A percentile compares a stretch with the other conserved stretches of the same genome.
Evolutionary conservation across 2,113 vertebrate species (phyloP).

Genomic region (Podarcis raffonei): DNA sequence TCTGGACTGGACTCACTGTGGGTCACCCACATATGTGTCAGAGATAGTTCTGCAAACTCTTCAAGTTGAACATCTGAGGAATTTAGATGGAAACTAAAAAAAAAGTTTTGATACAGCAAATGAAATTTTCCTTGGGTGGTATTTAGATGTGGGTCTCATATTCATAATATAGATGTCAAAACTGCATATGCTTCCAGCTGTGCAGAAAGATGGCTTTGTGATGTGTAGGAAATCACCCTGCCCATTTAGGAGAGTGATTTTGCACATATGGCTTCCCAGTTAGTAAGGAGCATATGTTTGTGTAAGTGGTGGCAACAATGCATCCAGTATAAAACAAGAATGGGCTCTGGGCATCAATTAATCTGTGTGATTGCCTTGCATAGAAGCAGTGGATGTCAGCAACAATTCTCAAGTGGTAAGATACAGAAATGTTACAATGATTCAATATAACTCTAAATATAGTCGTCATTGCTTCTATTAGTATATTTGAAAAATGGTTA

Average conservation of each 20-base stretch:
- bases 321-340: not conserved
- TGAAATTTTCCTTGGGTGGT: not conserved
- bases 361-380: not conserved
- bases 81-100: not conserved
- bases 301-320: not conserved
- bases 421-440: not conserved
- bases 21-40: not conserved
- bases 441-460: constrained; percentile 15
- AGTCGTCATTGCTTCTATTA: constrained; percentile 18
- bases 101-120: not conserved
- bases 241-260: not conserved
- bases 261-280: not conserved
- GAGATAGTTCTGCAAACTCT: not conserved
- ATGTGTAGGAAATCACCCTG: not conserved
- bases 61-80: not conserved
- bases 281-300: not conserved
- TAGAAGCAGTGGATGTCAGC: not conserved
- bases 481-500: constrained; percentile 12
- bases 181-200: not conserved
- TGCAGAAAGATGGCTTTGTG: not conserved
- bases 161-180: not conserved
- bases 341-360: not conserved
- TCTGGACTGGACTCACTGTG: too few species aligned
- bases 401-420: not conserved
- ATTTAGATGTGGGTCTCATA: not conserved